Base-by-base conservation (phyloP, 2,888 invertebrate genomes). In the Linnaemya tessellans region DNA sequence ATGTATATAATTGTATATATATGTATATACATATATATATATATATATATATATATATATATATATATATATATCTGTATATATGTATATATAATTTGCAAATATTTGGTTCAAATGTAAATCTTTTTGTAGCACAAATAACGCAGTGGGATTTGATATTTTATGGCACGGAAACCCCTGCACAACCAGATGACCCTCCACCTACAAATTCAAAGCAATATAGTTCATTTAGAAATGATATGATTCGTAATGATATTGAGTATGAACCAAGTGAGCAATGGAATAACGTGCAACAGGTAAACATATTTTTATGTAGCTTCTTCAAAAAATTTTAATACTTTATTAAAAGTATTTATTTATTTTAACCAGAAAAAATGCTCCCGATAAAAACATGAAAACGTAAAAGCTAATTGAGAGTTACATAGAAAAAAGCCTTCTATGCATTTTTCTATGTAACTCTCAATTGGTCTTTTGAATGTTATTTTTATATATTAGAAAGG, bases 111-210 rank as follows among this genome's bases (percentile, higher is more conserved):
- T 15, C 18, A 56, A 38, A 49, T 49, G 11, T 3, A 46, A 35
- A 3, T 0, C 2, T 41, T 51, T 73, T 90, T 90, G 25, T 89
- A 94, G 93, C 94, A 89, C 94, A 95, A 89, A 93, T 97, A 80
- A 94, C 95, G 70, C 95, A 96, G 88, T 97, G 97, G 97, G 95
- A 96, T 92, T 92, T 97, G 89, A 95, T 96, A 89, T 95, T 97
- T 91, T 96, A 97, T 92, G 97, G 97, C 56, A 97, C 97, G 1
- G 95, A 95, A 87, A 93, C 93, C 1, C 94, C 95, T 0, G 93
- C 95, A 10, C 94, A 95, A 89, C 94, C 94, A 67, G 93, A 92
- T 22, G 93, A 92, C 88, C 89, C 89, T 11, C 88, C 89, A 49
- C 89, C 90, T 83, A 88, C 89, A 80, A 91, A 91, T 86, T 86